Evolutionary conservation across 1,140 invertebrate species (phyloP).

Genomic region (Drosophila punjabiensis): DNA sequence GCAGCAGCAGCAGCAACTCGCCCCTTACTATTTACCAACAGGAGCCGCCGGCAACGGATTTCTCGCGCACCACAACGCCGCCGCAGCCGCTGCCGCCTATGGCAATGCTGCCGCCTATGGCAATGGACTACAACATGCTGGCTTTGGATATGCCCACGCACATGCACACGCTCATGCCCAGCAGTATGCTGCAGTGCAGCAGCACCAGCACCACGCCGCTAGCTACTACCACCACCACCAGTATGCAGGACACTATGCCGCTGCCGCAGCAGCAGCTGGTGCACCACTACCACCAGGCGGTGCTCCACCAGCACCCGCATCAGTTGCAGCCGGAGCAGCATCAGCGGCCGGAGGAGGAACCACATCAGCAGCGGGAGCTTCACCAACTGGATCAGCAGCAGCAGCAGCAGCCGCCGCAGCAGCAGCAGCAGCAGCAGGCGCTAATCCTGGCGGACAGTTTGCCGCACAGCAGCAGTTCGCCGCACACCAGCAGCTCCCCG

Average conservation of each 20-base stretch:
- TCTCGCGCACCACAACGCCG: slow-evolving; percentile 73
- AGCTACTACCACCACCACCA: slow-evolving; percentile 78
- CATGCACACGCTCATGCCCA: slow-evolving; percentile 63
- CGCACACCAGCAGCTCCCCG: slow-evolving; percentile 65
- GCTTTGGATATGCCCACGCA: slow-evolving; percentile 82
- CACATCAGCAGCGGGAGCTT: slow-evolving; percentile 57
- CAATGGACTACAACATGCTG: slow-evolving; percentile 84
- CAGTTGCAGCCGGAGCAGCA: slow-evolving; percentile 29
- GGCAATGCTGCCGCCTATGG: slow-evolving; percentile 80
- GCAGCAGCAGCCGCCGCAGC: slow-evolving; percentile 40
- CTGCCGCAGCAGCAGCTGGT: slow-evolving; percentile 56
- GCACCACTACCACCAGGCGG: slow-evolving; percentile 56
- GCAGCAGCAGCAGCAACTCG: slow-evolving; percentile 67
- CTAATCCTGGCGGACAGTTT: slow-evolving; percentile 54
- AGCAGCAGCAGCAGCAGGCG: slow-evolving; percentile 33
- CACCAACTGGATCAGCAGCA: slow-evolving; percentile 52
- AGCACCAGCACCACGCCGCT: slow-evolving; percentile 76
- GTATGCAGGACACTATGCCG: slow-evolving; percentile 78
- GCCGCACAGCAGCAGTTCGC: slow-evolving; percentile 67
- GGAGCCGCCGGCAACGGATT: slow-evolving; percentile 67
- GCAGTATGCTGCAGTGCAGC: slow-evolving; percentile 77
- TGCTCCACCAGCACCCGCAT: slow-evolving; percentile 37
- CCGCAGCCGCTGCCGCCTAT: slow-evolving; percentile 78
- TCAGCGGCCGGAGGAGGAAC: slow-evolving; percentile 18
- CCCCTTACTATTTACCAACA: slow-evolving; percentile 72